Conservation (phyloP, 2,113 vertebrate genomes). For the Micronycteris hirsuta region DNA sequence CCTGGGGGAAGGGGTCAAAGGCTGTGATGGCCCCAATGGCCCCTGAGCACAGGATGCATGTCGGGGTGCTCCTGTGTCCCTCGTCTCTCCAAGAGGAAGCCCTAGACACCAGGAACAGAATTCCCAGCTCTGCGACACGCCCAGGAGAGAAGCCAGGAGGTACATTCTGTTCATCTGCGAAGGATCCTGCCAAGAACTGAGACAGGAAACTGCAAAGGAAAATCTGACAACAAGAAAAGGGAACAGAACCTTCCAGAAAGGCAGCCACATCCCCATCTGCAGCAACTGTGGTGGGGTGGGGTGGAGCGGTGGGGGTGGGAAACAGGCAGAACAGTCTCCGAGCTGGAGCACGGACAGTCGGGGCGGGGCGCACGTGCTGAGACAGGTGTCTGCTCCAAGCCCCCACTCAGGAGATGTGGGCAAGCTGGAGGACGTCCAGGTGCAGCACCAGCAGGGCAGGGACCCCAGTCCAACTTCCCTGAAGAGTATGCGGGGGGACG, state of each 20-base stretch:
- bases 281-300: not conserved
- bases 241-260: constrained; percentile 32
- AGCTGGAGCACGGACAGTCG: not conserved
- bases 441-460: not conserved
- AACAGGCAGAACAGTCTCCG: not conserved
- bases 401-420: not conserved
- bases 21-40: no score
- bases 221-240: constrained; percentile 9
- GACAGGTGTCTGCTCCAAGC: not conserved
- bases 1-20: not conserved
- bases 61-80: not conserved
- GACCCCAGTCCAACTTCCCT: not conserved
- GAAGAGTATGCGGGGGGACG: not conserved
- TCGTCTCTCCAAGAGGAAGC: not conserved
- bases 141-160: not conserved
- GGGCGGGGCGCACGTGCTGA: not conserved
- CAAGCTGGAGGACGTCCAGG: not conserved
- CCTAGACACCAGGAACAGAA: not conserved
- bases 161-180: not conserved
- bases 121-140: not conserved
- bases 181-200: not conserved
- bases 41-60: not conserved
- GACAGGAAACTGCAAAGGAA: constrained; percentile 6
- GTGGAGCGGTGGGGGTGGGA: not conserved
- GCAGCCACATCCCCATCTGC: not conserved